Evolutionary conservation across 2,888 invertebrate genomes (phyloP).

Genomic region (Ecliptopera silaceata): DNA sequence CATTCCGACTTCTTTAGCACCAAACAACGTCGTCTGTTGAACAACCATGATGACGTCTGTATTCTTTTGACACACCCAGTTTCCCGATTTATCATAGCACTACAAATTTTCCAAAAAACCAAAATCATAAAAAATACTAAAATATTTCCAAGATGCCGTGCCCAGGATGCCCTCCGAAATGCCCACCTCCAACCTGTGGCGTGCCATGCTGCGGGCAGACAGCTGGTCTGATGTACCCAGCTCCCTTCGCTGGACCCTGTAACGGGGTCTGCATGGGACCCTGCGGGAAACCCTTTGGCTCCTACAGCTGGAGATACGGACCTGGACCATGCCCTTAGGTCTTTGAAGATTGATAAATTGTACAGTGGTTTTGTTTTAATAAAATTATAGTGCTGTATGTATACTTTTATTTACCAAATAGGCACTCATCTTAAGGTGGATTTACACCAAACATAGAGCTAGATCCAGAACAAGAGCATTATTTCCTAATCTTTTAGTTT

Average conservation of each 20-base stretch:
- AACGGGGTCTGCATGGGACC: slow-evolving; percentile 50
- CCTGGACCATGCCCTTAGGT: slow-evolving; percentile 43
- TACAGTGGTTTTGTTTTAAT: background rate
- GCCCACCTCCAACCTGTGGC: slow-evolving; percentile 27
- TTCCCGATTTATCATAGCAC: background rate
- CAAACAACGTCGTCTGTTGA: no score
- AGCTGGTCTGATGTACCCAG: slow-evolving; percentile 53
- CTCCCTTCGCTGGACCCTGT: slow-evolving; percentile 56
- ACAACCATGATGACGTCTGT: no score
- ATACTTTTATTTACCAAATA: slow-evolving; percentile 11
- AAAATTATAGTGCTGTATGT: slow-evolving; percentile 17
- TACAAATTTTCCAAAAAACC: background rate
- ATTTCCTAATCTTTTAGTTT: no score
- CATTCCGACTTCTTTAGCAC: no score
- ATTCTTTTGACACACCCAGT: no score
- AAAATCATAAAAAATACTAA: slow-evolving; percentile 6
- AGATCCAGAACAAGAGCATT: no score
- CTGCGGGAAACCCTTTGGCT: slow-evolving; percentile 62
- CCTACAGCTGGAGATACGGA: slow-evolving; percentile 63
- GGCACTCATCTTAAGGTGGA: no score
- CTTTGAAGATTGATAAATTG: background rate
- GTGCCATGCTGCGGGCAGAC: slow-evolving; percentile 59
- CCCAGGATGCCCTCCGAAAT: background rate
- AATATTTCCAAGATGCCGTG: slow-evolving; percentile 11
- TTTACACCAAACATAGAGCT: no score